These are phyloP conservation scores for Drosophila hamatofila DNA, from an alignment of 2,888 invertebrate species.

Conservation along the genomic window DNA sequence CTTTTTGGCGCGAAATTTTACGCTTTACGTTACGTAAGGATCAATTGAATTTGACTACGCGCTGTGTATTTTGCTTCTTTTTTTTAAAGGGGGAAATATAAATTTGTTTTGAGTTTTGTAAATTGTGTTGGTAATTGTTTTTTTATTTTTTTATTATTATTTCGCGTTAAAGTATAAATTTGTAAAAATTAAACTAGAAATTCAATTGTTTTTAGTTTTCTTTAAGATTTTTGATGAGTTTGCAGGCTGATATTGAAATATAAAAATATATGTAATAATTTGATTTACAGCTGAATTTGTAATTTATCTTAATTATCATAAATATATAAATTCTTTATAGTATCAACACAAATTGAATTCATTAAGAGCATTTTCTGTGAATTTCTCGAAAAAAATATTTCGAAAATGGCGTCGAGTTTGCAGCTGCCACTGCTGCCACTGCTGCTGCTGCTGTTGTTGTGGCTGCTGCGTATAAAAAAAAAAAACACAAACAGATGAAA, in stretches of 20 bases:
- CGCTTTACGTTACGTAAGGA: conserved; percentile 22
- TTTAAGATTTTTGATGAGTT: no score
- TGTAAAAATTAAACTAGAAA: no score
- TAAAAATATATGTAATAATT: no score
- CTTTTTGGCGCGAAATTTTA: conserved; percentile 54
- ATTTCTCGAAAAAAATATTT: not conserved
- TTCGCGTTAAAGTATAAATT: no score
- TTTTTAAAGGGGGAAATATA: not conserved
- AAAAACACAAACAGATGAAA: conserved; percentile 42
- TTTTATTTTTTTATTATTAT: not conserved
- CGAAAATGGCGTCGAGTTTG: conserved; percentile 44
- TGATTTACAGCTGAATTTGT: not conserved
- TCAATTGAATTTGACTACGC: not conserved
- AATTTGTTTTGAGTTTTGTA: not conserved
- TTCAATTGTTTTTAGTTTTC: no score
- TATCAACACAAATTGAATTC: not conserved
- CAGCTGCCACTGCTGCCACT: conserved; percentile 39
- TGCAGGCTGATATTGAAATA: no score
- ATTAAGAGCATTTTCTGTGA: not conserved
- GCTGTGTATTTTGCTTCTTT: no score
- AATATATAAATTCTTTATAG: not conserved
- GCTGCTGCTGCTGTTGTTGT: no score
- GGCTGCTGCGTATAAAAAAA: conserved; percentile 15
- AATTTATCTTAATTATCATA: not conserved
- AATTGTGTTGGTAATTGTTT: not conserved